A percentile compares a stretch with the other conserved stretches of the same genome.
phyloP scores from a whole-genome alignment of 2,113 vertebrate genomes.

The Laticauda laticaudata region DNA sequence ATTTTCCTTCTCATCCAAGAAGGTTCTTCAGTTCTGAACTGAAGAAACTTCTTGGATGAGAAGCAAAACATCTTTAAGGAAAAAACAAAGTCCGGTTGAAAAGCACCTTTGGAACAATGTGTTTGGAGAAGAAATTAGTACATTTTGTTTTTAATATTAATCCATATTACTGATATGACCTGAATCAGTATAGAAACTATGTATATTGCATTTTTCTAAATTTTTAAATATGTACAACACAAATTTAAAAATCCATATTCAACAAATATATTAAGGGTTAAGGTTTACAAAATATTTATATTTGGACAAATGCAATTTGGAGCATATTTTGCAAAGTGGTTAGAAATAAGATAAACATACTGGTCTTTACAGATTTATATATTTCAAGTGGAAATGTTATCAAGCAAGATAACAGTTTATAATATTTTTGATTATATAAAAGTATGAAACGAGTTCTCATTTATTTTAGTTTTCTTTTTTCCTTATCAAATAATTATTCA shows the following conservation, averaged over 20 bases:
- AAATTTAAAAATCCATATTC: not conserved
- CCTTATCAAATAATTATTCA: not conserved
- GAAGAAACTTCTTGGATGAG: too few species aligned
- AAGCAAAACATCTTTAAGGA: too few species aligned
- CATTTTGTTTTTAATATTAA: not conserved
- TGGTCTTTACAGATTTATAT: not conserved
- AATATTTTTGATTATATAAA: not conserved
- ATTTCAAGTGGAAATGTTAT: not conserved
- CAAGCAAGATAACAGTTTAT: not conserved
- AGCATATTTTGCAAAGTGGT: not conserved
- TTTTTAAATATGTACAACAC: not conserved
- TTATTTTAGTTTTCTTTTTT: not conserved
- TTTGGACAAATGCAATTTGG: not conserved
- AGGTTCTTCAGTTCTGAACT: not conserved
- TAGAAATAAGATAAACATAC: not conserved
- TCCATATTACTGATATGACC: not conserved
- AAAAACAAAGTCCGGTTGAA: too few species aligned
- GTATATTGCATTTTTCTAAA: not conserved
- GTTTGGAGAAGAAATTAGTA: not conserved
- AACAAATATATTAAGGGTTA: not conserved
- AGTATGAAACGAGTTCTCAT: not conserved
- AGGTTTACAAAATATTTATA: not conserved
- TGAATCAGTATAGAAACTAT: not conserved
- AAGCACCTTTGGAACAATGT: too few species aligned
- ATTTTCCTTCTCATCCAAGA: not conserved